A percentile compares a stretch with the other conserved stretches of the same genome.
Conservation (phyloP, 23 tunicate species). For the Ciona savignyi region DNA sequence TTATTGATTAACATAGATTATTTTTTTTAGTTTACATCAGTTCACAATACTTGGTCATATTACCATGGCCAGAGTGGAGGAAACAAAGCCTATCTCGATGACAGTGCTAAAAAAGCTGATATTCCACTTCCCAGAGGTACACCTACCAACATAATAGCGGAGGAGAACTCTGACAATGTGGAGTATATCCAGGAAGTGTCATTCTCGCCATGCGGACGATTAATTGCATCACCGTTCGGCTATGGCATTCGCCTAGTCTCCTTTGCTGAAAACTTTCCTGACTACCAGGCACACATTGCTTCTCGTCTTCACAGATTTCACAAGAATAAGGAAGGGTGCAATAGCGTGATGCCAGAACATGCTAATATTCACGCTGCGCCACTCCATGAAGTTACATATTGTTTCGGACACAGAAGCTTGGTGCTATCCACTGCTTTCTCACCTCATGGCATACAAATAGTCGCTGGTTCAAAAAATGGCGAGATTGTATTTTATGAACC, state of each 20-base stretch:
- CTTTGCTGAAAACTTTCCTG: slow-evolving; percentile 22
- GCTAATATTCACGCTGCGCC: slow-evolving; percentile 8
- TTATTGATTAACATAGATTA: no score
- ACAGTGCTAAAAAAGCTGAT: neutral
- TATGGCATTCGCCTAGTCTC: slow-evolving; percentile 47
- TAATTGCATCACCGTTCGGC: slow-evolving; percentile 65
- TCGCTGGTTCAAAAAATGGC: slow-evolving; percentile 58
- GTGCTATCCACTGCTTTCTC: slow-evolving; percentile 67
- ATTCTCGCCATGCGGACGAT: slow-evolving; percentile 68
- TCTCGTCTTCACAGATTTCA: slow-evolving; percentile 3
- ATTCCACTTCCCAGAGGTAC: slow-evolving; percentile 32
- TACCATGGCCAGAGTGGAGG: slow-evolving; percentile 29
- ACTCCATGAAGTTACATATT: slow-evolving; percentile 16
- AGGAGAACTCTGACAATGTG: slow-evolving; percentile 5
- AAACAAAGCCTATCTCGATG: slow-evolving; percentile 10
- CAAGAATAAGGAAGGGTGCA: slow-evolving; percentile 13
- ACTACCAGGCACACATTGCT: slow-evolving; percentile 53
- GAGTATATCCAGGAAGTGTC: slow-evolving; percentile 56
- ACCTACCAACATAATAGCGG: slow-evolving; percentile 15
- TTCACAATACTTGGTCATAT: slow-evolving; percentile 53
- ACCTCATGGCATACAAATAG: slow-evolving; percentile 61
- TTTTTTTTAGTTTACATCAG: slow-evolving; percentile 25
- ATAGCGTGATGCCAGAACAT: slow-evolving; percentile 18
- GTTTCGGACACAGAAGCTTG: slow-evolving; percentile 59
- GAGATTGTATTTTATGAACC: slow-evolving; percentile 44